A percentile compares a stretch with the other conserved stretches of the same genome.
phyloP scores from a whole-genome alignment of 2,113 vertebrate genomes.

The Puma concolor region DNA sequence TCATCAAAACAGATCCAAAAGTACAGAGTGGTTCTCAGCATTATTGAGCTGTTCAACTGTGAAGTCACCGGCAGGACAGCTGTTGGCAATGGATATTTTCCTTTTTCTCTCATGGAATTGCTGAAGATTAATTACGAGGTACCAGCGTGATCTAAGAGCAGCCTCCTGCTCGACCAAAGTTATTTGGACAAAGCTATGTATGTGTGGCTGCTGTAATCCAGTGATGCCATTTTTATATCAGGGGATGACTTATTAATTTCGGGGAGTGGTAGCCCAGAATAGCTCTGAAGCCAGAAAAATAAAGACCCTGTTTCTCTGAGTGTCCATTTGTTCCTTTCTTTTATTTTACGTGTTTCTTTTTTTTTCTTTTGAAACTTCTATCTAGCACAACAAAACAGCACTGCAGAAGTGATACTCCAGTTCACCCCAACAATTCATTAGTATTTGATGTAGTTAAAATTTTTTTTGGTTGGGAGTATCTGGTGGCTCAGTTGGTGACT shows the following conservation, averaged over 20 bases:
- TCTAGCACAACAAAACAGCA: background rate
- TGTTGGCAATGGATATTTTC: background rate
- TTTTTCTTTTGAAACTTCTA: background rate
- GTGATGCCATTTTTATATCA: background rate
- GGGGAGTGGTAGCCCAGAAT: background rate
- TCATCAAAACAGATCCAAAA: background rate
- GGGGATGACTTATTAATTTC: background rate
- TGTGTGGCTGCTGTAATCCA: background rate
- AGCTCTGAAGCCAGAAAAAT: background rate
- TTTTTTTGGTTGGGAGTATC: too few relatives aligned
- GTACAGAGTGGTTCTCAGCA: background rate
- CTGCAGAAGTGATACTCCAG: background rate
- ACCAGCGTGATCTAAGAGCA: background rate
- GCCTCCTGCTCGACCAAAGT: background rate
- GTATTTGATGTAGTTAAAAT: background rate
- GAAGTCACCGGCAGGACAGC: background rate
- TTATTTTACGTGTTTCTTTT: background rate
- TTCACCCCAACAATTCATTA: background rate
- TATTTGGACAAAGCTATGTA: background rate
- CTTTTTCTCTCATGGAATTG: background rate
- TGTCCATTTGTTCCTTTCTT: background rate
- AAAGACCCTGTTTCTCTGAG: background rate
- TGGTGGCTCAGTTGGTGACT: too few relatives aligned
- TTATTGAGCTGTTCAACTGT: background rate
- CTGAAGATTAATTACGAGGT: background rate